Conservation (phyloP, 2,797 vertebrate genomes). For the Crocodylus rhombifer region DNA sequence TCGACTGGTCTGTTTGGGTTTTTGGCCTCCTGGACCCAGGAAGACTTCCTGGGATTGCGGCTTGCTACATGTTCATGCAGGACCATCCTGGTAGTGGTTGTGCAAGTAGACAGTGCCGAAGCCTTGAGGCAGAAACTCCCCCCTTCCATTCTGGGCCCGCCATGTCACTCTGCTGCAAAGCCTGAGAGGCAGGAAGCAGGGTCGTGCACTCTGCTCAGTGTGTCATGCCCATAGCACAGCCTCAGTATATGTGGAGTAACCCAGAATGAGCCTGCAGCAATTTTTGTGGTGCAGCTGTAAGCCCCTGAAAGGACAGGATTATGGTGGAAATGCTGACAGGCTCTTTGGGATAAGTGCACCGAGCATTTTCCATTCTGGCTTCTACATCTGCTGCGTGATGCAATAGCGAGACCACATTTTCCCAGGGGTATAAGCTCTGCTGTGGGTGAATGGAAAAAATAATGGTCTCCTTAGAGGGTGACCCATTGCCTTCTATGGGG, state of each 20-base stretch:
- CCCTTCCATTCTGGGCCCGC: background rate
- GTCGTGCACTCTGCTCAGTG: too few species aligned
- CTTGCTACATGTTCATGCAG: accelerated
- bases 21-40: accelerated
- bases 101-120: background rate
- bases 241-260: accelerated
- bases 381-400: background rate
- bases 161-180: background rate
- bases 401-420: background rate
- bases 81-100: accelerated
- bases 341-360: background rate
- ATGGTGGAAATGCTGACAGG: background rate
- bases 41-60: background rate
- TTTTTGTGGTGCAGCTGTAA: background rate
- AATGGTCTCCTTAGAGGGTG: background rate
- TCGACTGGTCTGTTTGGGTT: accelerated
- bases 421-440: background rate
- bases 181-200: accelerated
- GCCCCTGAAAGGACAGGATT: background rate
- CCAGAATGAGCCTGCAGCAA: accelerated
- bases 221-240: background rate
- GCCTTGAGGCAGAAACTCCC: background rate
- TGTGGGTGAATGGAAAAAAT: background rate
- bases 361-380: constrained; percentile 20
- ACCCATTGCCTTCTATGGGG: background rate